A percentile compares a stretch with the other conserved stretches of the same genome.
These are phyloP conservation scores for Echiichthys vipera DNA, from an alignment of 2,797 vertebrate genomes.

Conservation along the genomic window DNA sequence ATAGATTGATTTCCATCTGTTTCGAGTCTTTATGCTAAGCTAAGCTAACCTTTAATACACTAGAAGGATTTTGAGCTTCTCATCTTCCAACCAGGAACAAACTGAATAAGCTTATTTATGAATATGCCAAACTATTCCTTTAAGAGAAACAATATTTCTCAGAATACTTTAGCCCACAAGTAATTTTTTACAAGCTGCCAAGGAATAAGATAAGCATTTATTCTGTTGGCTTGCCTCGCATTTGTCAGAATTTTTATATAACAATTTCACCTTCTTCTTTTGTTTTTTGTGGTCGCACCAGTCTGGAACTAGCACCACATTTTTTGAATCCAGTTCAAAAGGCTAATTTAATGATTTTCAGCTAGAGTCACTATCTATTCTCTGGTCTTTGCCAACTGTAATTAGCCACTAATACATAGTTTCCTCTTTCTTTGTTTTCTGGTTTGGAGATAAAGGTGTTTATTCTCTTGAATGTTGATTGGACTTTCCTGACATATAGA, in stretches of 20 bases:
- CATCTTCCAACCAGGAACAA: neutral
- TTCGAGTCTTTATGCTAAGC: neutral
- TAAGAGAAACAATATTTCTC: neutral
- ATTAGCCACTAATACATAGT: neutral
- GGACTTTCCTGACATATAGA: conserved; percentile 6
- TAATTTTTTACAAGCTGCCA: neutral
- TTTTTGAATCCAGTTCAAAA: conserved; percentile 3
- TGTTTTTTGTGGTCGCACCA: conserved; percentile 6
- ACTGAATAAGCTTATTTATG: neutral
- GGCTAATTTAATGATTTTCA: neutral
- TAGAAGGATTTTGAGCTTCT: neutral
- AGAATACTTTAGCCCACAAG: too few relatives aligned
- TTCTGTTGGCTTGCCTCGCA: neutral
- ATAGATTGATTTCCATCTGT: neutral
- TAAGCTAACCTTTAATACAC: neutral
- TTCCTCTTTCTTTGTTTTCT: conserved; percentile 6
- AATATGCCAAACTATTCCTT: neutral
- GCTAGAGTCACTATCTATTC: neutral
- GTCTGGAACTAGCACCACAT: conserved; percentile 8
- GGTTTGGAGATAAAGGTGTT: conserved; percentile 1
- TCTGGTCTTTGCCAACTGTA: neutral
- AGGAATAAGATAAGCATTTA: neutral
- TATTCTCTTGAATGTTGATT: neutral
- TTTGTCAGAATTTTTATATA: neutral
- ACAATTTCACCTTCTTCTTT: conserved; percentile 1